These are phyloP conservation scores for Apaloderma vittatum DNA, from an alignment of 2,113 vertebrate genomes.

Conservation along the genomic window DNA sequence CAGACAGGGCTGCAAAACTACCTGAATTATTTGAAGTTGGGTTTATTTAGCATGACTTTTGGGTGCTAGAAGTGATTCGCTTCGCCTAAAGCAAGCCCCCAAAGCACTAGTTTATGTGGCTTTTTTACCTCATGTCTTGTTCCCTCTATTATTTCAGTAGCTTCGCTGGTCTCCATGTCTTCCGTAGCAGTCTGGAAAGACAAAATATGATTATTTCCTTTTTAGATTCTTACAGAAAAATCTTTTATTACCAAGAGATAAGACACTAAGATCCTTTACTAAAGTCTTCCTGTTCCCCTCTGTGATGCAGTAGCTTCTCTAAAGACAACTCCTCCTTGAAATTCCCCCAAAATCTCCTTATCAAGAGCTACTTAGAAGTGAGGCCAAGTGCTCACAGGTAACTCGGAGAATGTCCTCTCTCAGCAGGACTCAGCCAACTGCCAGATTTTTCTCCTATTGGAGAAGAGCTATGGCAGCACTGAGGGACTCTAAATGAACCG, in stretches of 20 bases:
- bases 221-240: background rate
- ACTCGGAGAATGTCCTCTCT: background rate
- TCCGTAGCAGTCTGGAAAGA: constrained; percentile 79
- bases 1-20: background rate
- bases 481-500: background rate
- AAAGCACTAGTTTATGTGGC: background rate
- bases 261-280: background rate
- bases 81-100: background rate
- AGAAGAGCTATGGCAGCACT: background rate
- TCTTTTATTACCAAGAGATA: background rate
- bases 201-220: background rate
- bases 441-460: background rate
- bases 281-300: background rate
- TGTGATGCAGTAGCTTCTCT: background rate
- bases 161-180: constrained; percentile 81
- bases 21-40: background rate
- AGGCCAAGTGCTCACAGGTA: background rate
- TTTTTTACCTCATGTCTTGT: constrained; percentile 80
- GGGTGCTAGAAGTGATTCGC: background rate
- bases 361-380: background rate
- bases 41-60: background rate
- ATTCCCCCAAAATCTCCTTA: background rate
- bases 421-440: background rate
- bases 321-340: background rate
- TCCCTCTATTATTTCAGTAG: constrained; percentile 81